These are phyloP conservation scores for Bagarius yarrelli DNA, from an alignment of 2,113 vertebrate genomes.

Conservation along the genomic window DNA sequence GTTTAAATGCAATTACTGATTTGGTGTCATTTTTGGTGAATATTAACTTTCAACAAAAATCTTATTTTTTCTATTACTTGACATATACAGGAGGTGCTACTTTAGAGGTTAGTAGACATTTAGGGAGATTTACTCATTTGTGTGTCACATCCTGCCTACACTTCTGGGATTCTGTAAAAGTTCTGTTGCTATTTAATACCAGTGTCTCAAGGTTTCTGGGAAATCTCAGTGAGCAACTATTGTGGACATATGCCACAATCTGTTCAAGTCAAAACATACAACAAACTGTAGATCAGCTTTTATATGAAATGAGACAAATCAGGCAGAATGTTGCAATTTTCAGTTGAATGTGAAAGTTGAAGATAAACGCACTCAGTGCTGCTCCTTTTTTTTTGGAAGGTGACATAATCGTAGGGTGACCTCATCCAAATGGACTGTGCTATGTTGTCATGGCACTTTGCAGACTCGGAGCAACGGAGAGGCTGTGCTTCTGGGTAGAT, in stretches of 20 bases:
- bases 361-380: not conserved
- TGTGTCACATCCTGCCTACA: not conserved
- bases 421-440: conserved; percentile 17
- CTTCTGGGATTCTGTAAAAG: not conserved
- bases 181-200: not conserved
- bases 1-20: not conserved
- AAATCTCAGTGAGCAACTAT: not conserved
- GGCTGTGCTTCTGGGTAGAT: not conserved
- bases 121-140: not conserved
- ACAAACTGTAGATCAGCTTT: not conserved
- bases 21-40: not conserved
- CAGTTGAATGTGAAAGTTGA: too few relatives aligned
- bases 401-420: conserved; percentile 14
- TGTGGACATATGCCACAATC: too few relatives aligned
- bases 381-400: not conserved
- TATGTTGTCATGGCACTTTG: not conserved
- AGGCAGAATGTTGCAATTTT: not conserved
- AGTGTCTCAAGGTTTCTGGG: not conserved
- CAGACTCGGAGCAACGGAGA: not conserved
- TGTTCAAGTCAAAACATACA: not conserved
- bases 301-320: not conserved
- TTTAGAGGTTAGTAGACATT: not conserved
- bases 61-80: too few relatives aligned
- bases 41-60: too few relatives aligned
- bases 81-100: too few relatives aligned